A percentile compares a stretch with the other conserved stretches of the same genome.
Conservation (phyloP, 2,797 vertebrate genomes). For the Sarcophilus harrisii region DNA sequence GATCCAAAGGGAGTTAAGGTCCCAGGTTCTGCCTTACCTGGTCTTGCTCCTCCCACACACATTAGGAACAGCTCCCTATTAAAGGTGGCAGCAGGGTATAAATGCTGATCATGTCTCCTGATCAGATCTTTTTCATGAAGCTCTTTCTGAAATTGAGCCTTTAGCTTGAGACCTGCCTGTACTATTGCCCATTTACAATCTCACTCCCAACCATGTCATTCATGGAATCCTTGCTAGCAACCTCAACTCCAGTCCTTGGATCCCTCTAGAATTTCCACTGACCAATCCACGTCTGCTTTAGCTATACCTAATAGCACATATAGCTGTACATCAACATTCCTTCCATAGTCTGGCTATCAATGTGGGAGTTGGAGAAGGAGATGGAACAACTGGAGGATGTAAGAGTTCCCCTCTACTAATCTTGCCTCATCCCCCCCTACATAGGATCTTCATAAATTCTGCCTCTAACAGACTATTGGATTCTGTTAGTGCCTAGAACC, state of each 20-base stretch:
- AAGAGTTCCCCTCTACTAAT: neutral
- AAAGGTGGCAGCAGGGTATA: neutral
- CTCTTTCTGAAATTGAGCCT: neutral
- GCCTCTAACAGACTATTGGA: neutral
- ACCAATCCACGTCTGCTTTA: neutral
- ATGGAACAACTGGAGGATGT: neutral
- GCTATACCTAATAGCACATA: neutral
- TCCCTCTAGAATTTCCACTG: neutral
- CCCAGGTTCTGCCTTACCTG: neutral
- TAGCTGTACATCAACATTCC: neutral
- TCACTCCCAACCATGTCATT: neutral
- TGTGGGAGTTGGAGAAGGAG: neutral
- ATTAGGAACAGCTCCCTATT: neutral
- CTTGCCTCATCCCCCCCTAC: neutral
- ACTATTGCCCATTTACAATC: neutral
- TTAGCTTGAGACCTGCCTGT: neutral
- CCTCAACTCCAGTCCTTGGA: neutral
- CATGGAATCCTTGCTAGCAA: neutral
- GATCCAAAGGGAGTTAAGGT: neutral
- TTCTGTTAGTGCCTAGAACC: neutral
- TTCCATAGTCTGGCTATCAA: neutral
- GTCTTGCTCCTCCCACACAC: neutral
- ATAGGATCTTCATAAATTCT: rapidly evolving
- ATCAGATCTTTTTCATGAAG: neutral
- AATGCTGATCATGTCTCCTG: neutral